Conservation (phyloP, 1,140 invertebrate species). For the Drosophila arizonae region DNA sequence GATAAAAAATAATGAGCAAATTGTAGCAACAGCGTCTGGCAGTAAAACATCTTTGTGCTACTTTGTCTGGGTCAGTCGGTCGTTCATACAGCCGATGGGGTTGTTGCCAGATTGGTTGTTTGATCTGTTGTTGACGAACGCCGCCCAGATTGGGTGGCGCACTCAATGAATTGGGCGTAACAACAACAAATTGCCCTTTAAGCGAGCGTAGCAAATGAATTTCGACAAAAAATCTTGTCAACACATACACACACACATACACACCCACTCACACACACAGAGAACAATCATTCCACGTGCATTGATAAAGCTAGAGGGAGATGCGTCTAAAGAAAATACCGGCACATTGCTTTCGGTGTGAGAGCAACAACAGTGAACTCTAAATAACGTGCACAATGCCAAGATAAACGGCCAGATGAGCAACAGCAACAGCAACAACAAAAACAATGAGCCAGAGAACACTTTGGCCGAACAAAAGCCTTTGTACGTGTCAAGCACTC, state of each 20-base stretch:
- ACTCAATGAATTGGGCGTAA: slow-evolving; percentile 74
- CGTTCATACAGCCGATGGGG: slow-evolving; percentile 29
- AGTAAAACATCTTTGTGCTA: slow-evolving; percentile 78
- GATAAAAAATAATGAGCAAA: slow-evolving; percentile 81
- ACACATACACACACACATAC: slow-evolving; percentile 20
- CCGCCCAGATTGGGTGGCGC: slow-evolving; percentile 23
- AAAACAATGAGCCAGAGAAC: slow-evolving; percentile 34
- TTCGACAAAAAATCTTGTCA: slow-evolving; percentile 63
- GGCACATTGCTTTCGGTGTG: slow-evolving; percentile 43
- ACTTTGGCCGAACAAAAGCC: slow-evolving; percentile 64
- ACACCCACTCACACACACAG: slow-evolving; percentile 28
- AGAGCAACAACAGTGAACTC: slow-evolving; percentile 51
- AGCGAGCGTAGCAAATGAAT: slow-evolving; percentile 71
- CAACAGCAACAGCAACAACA: slow-evolving; percentile 50
- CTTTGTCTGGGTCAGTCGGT: slow-evolving; percentile 78
- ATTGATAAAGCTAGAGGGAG: slow-evolving; percentile 25
- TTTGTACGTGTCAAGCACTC: slow-evolving; percentile 78
- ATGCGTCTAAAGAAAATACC: slow-evolving; percentile 25
- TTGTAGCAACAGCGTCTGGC: slow-evolving; percentile 64
- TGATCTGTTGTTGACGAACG: slow-evolving; percentile 35
- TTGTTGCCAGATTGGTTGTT: slow-evolving; percentile 18
- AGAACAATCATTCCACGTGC: slow-evolving; percentile 18
- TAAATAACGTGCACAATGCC: slow-evolving; percentile 79
- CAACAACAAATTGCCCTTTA: slow-evolving; percentile 65
- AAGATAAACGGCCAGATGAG: slow-evolving; percentile 78